These are phyloP conservation scores for Nebria ingens DNA, from an alignment of 1,140 invertebrate species.

Conservation along the genomic window DNA sequence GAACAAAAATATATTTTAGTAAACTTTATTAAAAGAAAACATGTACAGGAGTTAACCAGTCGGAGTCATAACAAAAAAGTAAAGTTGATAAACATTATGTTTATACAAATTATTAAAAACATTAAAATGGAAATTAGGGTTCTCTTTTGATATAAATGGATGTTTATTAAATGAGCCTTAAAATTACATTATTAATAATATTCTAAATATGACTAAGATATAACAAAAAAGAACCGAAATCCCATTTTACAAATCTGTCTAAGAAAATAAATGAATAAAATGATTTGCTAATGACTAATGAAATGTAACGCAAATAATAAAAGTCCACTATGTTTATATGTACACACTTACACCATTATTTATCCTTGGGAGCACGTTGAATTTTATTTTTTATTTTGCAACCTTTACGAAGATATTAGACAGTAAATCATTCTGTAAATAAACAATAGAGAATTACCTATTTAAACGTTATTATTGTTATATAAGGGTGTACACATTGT, in stretches of 20 bases:
- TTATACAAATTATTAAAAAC: background rate
- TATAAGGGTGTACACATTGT: slow-evolving; percentile 19
- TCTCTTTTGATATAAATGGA: slow-evolving; percentile 5
- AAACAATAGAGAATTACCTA: slow-evolving; percentile 18
- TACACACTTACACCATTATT: background rate
- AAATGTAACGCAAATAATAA: background rate
- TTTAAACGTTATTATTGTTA: background rate
- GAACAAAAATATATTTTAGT: no score
- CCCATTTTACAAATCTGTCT: background rate
- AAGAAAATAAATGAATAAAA: background rate
- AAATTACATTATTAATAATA: background rate
- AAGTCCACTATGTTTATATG: slow-evolving; percentile 1
- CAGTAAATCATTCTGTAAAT: slow-evolving; percentile 36
- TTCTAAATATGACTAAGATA: background rate
- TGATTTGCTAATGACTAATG: no score
- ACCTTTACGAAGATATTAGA: slow-evolving; percentile 29
- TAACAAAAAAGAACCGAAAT: slow-evolving; percentile 15
- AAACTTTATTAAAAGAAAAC: slow-evolving; percentile 11
- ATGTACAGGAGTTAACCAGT: background rate
- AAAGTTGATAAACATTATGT: background rate
- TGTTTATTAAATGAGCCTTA: background rate
- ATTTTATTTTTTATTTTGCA: background rate
- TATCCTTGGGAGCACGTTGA: background rate
- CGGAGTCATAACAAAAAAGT: slow-evolving; percentile 9
- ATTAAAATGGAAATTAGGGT: background rate